Evolutionary conservation across 1,140 invertebrate genomes (phyloP), one percentile per base, ranked within the genome.

Genomic region (Pinna nobilis): DNA sequence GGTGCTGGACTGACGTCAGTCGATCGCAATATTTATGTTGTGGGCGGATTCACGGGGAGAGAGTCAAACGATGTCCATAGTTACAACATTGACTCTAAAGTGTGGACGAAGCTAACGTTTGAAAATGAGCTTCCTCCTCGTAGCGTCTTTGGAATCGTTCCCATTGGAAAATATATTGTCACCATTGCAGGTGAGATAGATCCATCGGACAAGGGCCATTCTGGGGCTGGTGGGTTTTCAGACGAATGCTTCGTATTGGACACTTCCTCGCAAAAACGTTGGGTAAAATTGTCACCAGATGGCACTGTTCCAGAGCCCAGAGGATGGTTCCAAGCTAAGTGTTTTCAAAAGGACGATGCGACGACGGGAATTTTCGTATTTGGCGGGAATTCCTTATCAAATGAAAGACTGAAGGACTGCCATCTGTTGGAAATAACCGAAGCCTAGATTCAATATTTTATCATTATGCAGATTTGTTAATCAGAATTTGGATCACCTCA

Each of bases 31-130:
- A 30, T 83, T 13, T 83, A 78, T 65, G 73, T 83, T 41, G 49
- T 81, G 3, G 79, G 55, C n/a, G 81, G 81, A 7, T 81, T 83
- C 64, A 49, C 32, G 44, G 81, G 79, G 9, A 51, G 57, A 47
- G 79, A 83, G 63, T 60, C 77, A 49, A 69, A 67, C 32, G 81
- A 83, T 61, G 72, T 76, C n/a, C 60, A 71, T 61, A 70, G 64
- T 11, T 81, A 75, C 63, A 69, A 81, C 68, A 72, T 70, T 13
- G 41, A 20, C 6, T 35, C 50, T 13, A 60, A 69, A 28, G 51
- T 69, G 37, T 83, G 81, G 81, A 51, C 50, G 18, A 64, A 67
- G 23, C 41, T 82, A 23, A 57, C 39, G 15, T 49, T 64, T 9
- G 28, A 59, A 18, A 75, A 57, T 3, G 18, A 57, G 7, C 50